Evolutionary conservation across 2,888 invertebrate genomes (phyloP), one percentile per base, ranked within the genome.

Genomic region (Onthophagus sagittarius): DNA sequence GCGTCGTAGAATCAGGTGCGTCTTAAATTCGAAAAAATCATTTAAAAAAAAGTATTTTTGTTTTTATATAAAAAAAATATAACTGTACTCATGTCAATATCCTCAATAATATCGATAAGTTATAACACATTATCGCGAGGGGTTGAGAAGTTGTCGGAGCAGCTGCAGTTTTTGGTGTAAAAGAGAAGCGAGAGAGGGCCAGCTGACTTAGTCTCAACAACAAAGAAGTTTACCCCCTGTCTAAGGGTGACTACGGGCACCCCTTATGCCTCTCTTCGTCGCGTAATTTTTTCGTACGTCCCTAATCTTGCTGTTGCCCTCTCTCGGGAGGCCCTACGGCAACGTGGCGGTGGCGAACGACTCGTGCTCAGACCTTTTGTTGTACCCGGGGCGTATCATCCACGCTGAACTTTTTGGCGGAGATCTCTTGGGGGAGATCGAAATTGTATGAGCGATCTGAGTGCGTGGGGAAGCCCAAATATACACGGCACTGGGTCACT

Each of bases 201-300:
- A 84, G 84, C 85, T 85, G 85, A 85, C 85, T 85, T 85, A 82
- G 82, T 84, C 84, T 84, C 83, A 79, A 81, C 80, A 84, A 85
- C 84, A 85, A 85, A 84, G 84, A 84, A 83, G 81, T 75, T 75
- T n/a, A 32, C 80, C 82, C 83, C 83, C 83, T 81, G 82, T 81
- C 82, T 83, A 73, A 78, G 77, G 81, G 72, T 72, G 74, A 75
- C 77, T 75, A 77, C 76, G 75, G 75, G 75, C 79, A 81, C 81
- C 80, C 81, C 81, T 79, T 79, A 78, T 78, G 73, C 76, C 74
- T 74, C 74, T 73, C 64, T 63, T 73, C 73, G 74, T 67, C 31
- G 31, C 9, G 67, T 23, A 53, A 53, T 53, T 53, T 53, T 67
- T 23, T 23, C 32, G 31, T 67, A 67, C 31, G 67, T 67, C 15